Evolutionary conservation across 1,140 invertebrate genomes (phyloP), one percentile per base, ranked within the genome.

Genomic region (Thrips palmi): DNA sequence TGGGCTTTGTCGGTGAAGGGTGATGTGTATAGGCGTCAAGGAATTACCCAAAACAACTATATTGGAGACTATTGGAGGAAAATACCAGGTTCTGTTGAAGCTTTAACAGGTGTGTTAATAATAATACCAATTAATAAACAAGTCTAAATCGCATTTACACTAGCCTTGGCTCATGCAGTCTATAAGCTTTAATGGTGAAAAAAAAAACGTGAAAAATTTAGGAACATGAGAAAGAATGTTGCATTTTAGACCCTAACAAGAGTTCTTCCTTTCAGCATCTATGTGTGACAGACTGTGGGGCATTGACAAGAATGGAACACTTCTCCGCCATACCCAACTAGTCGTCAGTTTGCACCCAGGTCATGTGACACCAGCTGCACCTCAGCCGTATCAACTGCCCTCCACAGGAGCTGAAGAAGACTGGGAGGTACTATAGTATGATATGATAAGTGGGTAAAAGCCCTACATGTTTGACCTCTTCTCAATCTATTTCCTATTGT

Each of bases 51-150:
- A 19, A 59, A 54, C 15, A 67, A 66, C 47, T 59, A 55, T 38
- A 59, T 58, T 39, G 68, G 68, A 17, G 60, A 68, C 46, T 64
- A 61, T 42, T 70, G 68, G 68, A 57, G 60, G 43, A 59, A 59
- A 50, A 54, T 68, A 25, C 64, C 65, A 30, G 64, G 63, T 4
- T 48, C 40, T 31, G 53, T 61, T 41, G 38, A 47, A 3, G 44
- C 50, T 34, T 47, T 68, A 21, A 59, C 65, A 50, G 63, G 66
- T 68, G 52, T 42, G 34, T 21, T 10, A 35, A 35, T n/a, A 25
- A 20, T 6, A 3, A 4, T 17, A 6, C 15, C 4, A 37, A 23
- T 34, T 14, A 6, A 36, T 18, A 17, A 40, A 27, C n/a, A 12
- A n/a, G 6, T 22, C 6, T 33, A 27, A 19, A 15, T 29, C 24